phyloP scores from a whole-genome alignment of 2,888 invertebrate genomes.

The Drosophila phalerata region DNA sequence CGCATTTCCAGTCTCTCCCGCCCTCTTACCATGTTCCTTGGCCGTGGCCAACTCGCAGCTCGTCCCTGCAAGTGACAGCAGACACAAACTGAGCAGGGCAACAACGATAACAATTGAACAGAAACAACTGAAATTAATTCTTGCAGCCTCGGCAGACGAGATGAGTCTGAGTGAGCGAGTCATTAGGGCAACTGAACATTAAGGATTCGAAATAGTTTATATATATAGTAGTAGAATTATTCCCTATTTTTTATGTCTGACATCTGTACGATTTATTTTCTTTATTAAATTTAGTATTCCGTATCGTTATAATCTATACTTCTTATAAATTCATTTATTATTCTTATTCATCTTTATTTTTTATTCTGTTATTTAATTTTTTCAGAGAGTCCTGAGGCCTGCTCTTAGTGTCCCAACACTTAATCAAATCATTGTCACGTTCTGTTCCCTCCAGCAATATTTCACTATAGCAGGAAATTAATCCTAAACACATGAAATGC shows the following conservation, averaged over 20 bases:
- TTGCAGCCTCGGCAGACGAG: conserved; percentile 18
- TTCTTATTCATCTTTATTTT: background rate
- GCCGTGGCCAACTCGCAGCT: conserved; percentile 41
- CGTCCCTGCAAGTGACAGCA: conserved; percentile 59
- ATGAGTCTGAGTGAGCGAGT: conserved; percentile 54
- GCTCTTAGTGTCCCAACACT: conserved; percentile 18
- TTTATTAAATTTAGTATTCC: too few relatives aligned
- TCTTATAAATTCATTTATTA: too few relatives aligned
- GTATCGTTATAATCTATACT: too few relatives aligned
- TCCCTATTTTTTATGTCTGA: background rate
- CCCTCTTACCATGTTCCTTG: conserved; percentile 2
- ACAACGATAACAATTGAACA: conserved; percentile 49
- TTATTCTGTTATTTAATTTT: conserved; percentile 6
- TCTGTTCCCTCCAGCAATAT: conserved; percentile 48
- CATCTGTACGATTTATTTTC: background rate
- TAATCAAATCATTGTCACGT: conserved; percentile 82
- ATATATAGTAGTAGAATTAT: background rate
- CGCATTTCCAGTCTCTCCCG: conserved; percentile 20
- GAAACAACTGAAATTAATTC: conserved; percentile 70
- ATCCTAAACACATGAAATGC: conserved; percentile 74
- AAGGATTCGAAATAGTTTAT: background rate
- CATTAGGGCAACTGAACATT: conserved; percentile 6
- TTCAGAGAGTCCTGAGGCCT: background rate
- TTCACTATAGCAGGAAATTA: conserved; percentile 72
- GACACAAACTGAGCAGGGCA: conserved; percentile 43